Conservation (phyloP, 2,113 vertebrate genomes). For the Mobula birostris region DNA sequence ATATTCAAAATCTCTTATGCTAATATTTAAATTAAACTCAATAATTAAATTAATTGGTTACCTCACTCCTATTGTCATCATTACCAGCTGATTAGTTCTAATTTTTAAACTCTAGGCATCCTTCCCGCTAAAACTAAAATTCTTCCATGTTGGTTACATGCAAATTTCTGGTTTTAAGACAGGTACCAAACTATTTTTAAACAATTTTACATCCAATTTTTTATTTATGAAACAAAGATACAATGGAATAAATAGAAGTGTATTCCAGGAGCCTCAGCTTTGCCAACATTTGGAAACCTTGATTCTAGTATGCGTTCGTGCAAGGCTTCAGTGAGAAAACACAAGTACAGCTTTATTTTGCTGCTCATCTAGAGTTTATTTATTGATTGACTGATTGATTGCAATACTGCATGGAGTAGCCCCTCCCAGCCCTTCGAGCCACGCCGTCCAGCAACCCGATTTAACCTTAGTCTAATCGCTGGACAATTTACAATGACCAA, state of each 20-base stretch:
- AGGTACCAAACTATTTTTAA: neutral
- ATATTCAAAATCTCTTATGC: neutral
- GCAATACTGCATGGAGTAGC: too few species aligned
- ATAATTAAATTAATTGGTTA: neutral
- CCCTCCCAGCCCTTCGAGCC: too few species aligned
- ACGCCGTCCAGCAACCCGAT: too few species aligned
- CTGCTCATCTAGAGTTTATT: too few species aligned
- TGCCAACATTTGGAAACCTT: neutral
- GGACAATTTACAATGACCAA: too few species aligned
- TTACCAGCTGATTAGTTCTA: neutral
- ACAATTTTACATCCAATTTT: neutral
- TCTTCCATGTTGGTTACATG: neutral
- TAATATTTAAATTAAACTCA: neutral
- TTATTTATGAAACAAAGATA: neutral
- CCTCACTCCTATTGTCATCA: neutral
- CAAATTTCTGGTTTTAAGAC: neutral
- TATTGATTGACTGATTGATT: too few species aligned
- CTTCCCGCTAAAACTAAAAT: neutral
- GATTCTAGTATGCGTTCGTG: neutral
- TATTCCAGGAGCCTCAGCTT: neutral
- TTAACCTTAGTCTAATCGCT: too few species aligned
- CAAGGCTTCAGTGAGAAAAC: neutral
- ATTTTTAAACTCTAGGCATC: neutral
- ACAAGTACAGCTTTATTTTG: too few species aligned
- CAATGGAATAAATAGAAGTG: neutral